Percentiles rank a stretch among this genome's conserved stretches.
Evolutionary conservation across 2,888 invertebrate species (phyloP).

Genomic region (Thera obeliscata): DNA sequence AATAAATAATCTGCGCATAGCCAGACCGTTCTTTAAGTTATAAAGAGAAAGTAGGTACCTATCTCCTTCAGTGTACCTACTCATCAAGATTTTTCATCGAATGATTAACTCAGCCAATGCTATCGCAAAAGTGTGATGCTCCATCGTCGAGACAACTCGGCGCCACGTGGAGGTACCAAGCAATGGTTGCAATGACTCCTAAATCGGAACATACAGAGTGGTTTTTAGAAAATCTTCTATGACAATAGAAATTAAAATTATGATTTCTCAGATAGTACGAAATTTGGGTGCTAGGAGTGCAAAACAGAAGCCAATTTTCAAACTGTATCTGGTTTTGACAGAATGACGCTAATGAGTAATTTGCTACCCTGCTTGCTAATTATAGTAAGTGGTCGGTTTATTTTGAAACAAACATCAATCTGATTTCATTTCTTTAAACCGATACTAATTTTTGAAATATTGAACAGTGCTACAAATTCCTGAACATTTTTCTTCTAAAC

Average conservation of each 20-base stretch:
- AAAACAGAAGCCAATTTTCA: constrained; percentile 36
- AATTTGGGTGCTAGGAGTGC: constrained; percentile 17
- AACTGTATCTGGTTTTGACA: constrained; percentile 40
- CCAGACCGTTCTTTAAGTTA: too few relatives aligned
- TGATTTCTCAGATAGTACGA: neutral
- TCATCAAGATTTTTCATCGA: neutral
- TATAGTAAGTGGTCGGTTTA: constrained; percentile 5
- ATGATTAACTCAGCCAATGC: constrained; percentile 44
- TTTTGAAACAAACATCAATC: neutral
- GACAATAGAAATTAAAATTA: neutral
- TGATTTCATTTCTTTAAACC: neutral
- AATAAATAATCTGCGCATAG: too few relatives aligned
- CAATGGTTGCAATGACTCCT: constrained; percentile 53
- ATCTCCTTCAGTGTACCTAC: neutral
- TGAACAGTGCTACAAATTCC: too few relatives aligned
- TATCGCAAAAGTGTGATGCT: constrained; percentile 53
- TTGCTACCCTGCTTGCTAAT: constrained; percentile 30
- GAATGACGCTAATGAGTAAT: constrained; percentile 42
- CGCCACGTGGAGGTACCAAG: constrained; percentile 72
- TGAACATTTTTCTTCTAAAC: too few relatives aligned
- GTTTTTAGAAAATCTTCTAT: constrained; percentile 5
- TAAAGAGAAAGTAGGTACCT: too few relatives aligned
- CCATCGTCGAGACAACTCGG: constrained; percentile 66
- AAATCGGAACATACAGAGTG: constrained; percentile 46
- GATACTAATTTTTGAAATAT: too few relatives aligned